Percentiles rank a stretch among this genome's conserved stretches.
These are phyloP conservation scores for Pedetes capensis DNA, from an alignment of 2,113 vertebrate genomes.

Conservation along the genomic window DNA sequence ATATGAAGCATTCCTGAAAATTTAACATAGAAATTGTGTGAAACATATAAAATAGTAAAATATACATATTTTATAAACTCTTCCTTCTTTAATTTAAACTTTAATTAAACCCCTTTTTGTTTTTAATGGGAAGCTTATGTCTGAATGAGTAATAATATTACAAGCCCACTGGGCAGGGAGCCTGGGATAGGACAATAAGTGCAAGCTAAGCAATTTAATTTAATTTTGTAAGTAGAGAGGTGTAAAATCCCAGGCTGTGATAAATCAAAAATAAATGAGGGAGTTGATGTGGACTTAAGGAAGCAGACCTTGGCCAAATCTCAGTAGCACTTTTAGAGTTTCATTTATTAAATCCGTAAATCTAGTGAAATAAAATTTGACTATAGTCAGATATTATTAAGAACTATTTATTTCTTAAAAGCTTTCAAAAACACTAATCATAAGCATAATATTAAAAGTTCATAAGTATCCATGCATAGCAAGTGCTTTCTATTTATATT, in stretches of 20 bases:
- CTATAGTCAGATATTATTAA: not conserved
- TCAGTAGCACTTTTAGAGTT: constrained; percentile 10
- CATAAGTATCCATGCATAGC: not conserved
- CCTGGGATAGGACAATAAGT: not conserved
- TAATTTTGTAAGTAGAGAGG: constrained; percentile 42
- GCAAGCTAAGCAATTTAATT: constrained; percentile 61
- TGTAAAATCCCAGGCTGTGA: constrained; percentile 32
- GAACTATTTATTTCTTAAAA: not conserved
- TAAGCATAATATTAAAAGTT: not conserved
- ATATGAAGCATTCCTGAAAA: not conserved
- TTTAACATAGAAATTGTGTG: not conserved
- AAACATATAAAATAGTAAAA: constrained; percentile 26
- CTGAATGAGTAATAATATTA: constrained; percentile 46
- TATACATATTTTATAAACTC: constrained; percentile 29
- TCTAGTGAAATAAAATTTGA: constrained; percentile 28
- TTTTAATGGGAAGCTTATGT: constrained; percentile 28
- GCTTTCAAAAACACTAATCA: constrained; percentile 28
- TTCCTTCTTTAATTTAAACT: constrained; percentile 42
- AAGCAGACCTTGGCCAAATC: constrained; percentile 26
- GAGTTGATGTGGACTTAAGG: constrained; percentile 38
- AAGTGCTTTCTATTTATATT: not conserved
- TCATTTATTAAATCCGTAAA: constrained; percentile 60
- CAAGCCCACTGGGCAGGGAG: not conserved
- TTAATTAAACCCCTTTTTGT: constrained; percentile 40
- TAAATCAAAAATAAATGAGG: constrained; percentile 59